A percentile compares a stretch with the other conserved stretches of the same genome.
phyloP scores from a whole-genome alignment of 2,113 vertebrate species.

The Danionella cerebrum region DNA sequence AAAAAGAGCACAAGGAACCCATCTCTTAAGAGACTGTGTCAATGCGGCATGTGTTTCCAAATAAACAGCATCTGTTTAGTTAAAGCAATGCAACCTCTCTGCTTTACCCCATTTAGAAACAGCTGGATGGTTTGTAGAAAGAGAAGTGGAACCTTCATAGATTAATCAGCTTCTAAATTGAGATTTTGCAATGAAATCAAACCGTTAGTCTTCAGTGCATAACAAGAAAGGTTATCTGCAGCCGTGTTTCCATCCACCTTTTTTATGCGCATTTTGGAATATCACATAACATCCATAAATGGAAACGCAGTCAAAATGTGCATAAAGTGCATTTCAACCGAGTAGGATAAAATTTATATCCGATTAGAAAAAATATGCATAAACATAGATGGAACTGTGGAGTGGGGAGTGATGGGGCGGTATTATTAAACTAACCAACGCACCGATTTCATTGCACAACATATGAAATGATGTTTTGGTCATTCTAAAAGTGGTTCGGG shows the following conservation, averaged over 20 bases:
- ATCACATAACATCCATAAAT: no score
- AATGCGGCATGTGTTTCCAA: constrained; percentile 32
- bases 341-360: no score
- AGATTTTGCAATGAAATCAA: not conserved
- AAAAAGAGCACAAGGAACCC: not conserved
- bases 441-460: no score
- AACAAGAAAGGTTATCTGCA: not conserved
- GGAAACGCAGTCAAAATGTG: no score
- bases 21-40: constrained; percentile 23
- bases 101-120: constrained; percentile 22
- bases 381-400: no score
- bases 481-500: no score
- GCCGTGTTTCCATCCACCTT: not conserved
- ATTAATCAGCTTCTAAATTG: constrained; percentile 17
- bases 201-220: not conserved
- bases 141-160: constrained; percentile 15
- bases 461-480: no score
- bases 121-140: constrained; percentile 21
- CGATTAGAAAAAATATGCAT: no score
- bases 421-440: no score
- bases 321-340: no score
- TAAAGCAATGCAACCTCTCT: constrained; percentile 16
- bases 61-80: constrained; percentile 31
- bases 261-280: not conserved
- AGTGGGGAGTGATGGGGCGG: no score